Percentiles rank a stretch among this genome's conserved stretches.
Evolutionary conservation across 2,888 invertebrate genomes (phyloP).

Genomic region (Caenorhabditis imperialis): DNA sequence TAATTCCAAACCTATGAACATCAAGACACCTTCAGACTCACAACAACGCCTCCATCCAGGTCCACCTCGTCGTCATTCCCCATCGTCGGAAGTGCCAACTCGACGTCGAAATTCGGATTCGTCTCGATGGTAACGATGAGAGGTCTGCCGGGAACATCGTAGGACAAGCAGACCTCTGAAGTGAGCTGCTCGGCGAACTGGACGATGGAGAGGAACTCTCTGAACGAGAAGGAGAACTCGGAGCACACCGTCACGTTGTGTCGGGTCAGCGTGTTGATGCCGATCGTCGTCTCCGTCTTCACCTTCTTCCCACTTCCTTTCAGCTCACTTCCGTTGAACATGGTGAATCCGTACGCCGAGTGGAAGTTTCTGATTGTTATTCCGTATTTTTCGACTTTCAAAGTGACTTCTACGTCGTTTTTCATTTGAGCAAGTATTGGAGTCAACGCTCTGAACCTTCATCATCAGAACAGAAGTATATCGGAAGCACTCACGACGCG

Average conservation of each 20-base stretch:
- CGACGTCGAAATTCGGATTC: slow-evolving; percentile 46
- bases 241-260: slow-evolving; percentile 28
- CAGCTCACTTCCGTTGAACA: slow-evolving; percentile 16
- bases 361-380: slow-evolving; percentile 42
- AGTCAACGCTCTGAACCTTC: slow-evolving; percentile 30
- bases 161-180: slow-evolving; percentile 41
- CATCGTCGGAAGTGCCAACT: slow-evolving; percentile 35
- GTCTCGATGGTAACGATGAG: slow-evolving; percentile 42
- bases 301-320: slow-evolving; percentile 32
- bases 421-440: slow-evolving; percentile 49
- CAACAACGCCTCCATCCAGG: slow-evolving; percentile 45
- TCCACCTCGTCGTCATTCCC: slow-evolving; percentile 47
- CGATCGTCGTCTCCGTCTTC: slow-evolving; percentile 39
- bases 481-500: slow-evolving; percentile 32
- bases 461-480: background rate
- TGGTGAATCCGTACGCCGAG: slow-evolving; percentile 11
- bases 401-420: slow-evolving; percentile 43
- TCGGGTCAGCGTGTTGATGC: slow-evolving; percentile 24
- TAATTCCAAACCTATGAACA: no score
- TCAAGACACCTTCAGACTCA: background rate
- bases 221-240: slow-evolving; percentile 41
- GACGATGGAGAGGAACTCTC: slow-evolving; percentile 40
- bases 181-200: slow-evolving; percentile 46
- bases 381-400: slow-evolving; percentile 16
- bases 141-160: slow-evolving; percentile 46